Conservation (phyloP, 92 coral and sea anemone genomes). For the Epizoanthus rinbou region DNA sequence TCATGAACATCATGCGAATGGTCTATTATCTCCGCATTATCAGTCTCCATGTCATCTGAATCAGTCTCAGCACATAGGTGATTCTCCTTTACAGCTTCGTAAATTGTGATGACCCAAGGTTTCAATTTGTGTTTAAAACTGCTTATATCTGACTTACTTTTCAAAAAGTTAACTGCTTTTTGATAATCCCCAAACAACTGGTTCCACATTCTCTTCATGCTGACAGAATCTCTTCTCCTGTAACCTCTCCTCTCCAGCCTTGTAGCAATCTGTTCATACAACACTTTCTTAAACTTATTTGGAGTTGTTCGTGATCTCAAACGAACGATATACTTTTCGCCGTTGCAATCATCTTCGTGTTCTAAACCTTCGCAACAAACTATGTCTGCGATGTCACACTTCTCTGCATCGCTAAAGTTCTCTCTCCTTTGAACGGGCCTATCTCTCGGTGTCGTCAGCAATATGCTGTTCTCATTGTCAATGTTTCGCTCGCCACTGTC, state of each 20-base stretch:
- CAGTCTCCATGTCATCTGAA: conserved; percentile 10
- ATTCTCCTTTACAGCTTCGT: conserved; percentile 36
- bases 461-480: neutral
- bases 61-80: conserved; percentile 26
- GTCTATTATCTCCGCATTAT: conserved; percentile 7
- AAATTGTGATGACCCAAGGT: conserved; percentile 42
- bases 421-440: conserved; percentile 29
- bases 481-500: conserved; percentile 27
- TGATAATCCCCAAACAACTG: conserved; percentile 40
- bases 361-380: conserved; percentile 34
- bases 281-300: conserved; percentile 36
- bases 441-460: neutral
- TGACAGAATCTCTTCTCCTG: conserved; percentile 36
- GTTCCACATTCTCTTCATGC: conserved; percentile 42
- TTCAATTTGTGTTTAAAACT: conserved; percentile 29
- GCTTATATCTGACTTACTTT: conserved; percentile 38
- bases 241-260: conserved; percentile 32
- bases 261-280: conserved; percentile 36
- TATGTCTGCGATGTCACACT: conserved; percentile 33
- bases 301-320: conserved; percentile 42
- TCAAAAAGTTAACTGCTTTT: conserved; percentile 43
- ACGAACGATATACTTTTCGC: conserved; percentile 37
- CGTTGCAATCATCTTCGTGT: conserved; percentile 19
- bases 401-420: conserved; percentile 39
- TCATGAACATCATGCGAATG: conserved; percentile 3